A percentile compares a stretch with the other conserved stretches of the same genome.
phyloP scores from a whole-genome alignment of 2,888 invertebrate species.

The Brassicogethes aeneus region DNA sequence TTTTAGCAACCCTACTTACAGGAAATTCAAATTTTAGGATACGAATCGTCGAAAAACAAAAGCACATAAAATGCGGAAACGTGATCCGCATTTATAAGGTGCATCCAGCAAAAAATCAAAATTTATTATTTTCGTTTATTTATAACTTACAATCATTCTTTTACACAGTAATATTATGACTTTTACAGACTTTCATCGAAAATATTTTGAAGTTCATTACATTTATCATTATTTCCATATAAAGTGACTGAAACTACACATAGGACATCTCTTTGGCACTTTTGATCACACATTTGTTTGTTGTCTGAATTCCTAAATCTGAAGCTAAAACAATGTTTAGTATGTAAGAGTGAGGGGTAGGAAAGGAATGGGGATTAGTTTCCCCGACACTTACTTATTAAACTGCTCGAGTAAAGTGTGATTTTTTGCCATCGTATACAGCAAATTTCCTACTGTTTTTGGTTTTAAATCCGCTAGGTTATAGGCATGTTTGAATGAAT shows the following conservation, averaged over 20 bases:
- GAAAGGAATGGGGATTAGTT: too few relatives aligned
- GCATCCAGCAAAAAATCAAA: too few relatives aligned
- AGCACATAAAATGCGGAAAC: too few relatives aligned
- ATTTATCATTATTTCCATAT: slow-evolving; percentile 2
- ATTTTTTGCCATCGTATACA: slow-evolving; percentile 50
- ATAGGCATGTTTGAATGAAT: slow-evolving; percentile 61
- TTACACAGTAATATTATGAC: too few relatives aligned
- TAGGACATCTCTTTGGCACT: slow-evolving; percentile 24
- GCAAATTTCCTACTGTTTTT: slow-evolving; percentile 51
- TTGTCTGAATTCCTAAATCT: slow-evolving; percentile 12
- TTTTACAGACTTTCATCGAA: too few relatives aligned
- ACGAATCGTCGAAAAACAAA: too few relatives aligned
- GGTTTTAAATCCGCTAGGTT: slow-evolving; percentile 52
- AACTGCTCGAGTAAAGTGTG: slow-evolving; percentile 40
- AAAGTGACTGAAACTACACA: slow-evolving; percentile 47
- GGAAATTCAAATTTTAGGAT: too few relatives aligned
- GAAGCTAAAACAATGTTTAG: slow-evolving; percentile 12
- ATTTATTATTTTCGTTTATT: too few relatives aligned
- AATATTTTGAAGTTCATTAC: background rate
- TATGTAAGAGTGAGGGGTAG: background rate
- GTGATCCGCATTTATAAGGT: too few relatives aligned
- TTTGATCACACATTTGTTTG: slow-evolving; percentile 10
- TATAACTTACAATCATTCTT: too few relatives aligned
- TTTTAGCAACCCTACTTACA: too few relatives aligned
- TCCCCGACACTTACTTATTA: slow-evolving; percentile 38